Conservation (phyloP, 2,113 vertebrate genomes). For the Nannobrachium achirus region DNA sequence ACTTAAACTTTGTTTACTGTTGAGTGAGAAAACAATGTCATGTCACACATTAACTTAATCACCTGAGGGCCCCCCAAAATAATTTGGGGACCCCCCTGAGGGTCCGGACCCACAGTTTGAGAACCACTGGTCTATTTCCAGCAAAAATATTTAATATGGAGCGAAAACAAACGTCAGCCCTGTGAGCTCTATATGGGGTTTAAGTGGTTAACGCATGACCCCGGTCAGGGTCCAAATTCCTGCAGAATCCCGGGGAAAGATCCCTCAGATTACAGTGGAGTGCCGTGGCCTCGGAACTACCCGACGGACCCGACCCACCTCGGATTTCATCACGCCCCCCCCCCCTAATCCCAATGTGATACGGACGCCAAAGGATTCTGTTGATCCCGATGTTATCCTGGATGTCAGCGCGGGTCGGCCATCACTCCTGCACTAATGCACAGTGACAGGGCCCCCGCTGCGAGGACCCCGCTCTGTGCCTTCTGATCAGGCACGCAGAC, state of each 20-base stretch:
- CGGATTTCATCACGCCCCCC: constrained; percentile 56
- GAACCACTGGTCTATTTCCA: too few relatives aligned
- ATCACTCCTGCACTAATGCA: constrained; percentile 59
- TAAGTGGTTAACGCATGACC: neutral
- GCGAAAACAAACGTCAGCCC: too few relatives aligned
- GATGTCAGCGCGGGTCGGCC: constrained; percentile 62
- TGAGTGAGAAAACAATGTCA: too few relatives aligned
- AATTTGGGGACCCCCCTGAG: too few relatives aligned
- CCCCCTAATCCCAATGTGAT: constrained; percentile 44
- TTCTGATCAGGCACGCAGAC: constrained; percentile 72
- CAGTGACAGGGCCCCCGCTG: constrained; percentile 69
- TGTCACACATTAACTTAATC: too few relatives aligned
- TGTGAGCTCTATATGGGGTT: too few relatives aligned
- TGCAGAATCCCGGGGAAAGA: constrained; percentile 41
- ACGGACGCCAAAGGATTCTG: constrained; percentile 48
- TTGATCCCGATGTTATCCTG: constrained; percentile 71
- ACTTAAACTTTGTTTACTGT: too few relatives aligned
- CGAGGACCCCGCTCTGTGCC: constrained; percentile 64
- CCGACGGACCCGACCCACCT: constrained; percentile 45
- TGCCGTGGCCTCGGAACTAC: constrained; percentile 41
- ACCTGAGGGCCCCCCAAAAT: too few relatives aligned
- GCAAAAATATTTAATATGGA: too few relatives aligned
- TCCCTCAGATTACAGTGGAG: constrained; percentile 41
- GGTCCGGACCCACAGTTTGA: too few relatives aligned
- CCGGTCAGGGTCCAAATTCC: constrained; percentile 37